Percentiles rank a stretch among this genome's conserved stretches.
phyloP scores from a whole-genome alignment of 2,113 vertebrate species.

The Thunnus thynnus region DNA sequence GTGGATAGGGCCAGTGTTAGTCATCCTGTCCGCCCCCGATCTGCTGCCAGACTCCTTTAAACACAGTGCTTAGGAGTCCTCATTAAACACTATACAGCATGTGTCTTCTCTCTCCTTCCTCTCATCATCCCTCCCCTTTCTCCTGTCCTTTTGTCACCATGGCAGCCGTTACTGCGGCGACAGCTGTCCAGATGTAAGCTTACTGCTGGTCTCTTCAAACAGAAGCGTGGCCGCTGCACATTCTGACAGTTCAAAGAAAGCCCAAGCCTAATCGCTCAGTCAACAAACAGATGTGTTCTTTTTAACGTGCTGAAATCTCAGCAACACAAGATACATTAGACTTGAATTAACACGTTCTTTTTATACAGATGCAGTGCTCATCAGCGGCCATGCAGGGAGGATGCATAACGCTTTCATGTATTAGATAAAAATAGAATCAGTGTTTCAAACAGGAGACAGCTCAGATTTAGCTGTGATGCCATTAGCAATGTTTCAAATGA shows the following conservation, averaged over 20 bases:
- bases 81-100: not conserved
- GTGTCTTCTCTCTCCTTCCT: not conserved
- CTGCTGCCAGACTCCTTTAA: conserved; percentile 5
- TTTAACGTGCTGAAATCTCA: not conserved
- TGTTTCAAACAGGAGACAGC: not conserved
- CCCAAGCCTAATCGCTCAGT: not conserved
- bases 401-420: not conserved
- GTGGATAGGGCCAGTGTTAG: not conserved
- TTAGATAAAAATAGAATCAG: not conserved
- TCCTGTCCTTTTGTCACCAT: conserved; percentile 49
- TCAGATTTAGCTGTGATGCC: not conserved
- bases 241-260: conserved; percentile 24
- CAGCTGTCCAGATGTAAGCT: conserved; percentile 37
- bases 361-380: not conserved
- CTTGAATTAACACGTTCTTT: not conserved
- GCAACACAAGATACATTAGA: not conserved
- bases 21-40: conserved; percentile 1
- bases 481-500: not conserved
- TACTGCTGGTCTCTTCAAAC: conserved; percentile 34
- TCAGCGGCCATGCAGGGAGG: too few species aligned
- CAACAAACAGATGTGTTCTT: not conserved
- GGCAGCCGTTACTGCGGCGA: conserved; percentile 55
- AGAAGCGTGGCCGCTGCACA: conserved; percentile 4
- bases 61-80: not conserved
- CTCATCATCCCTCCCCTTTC: conserved; percentile 1